These are phyloP conservation scores for Pissodes strobi DNA, from an alignment of 1,140 invertebrate species.

Conservation along the genomic window DNA sequence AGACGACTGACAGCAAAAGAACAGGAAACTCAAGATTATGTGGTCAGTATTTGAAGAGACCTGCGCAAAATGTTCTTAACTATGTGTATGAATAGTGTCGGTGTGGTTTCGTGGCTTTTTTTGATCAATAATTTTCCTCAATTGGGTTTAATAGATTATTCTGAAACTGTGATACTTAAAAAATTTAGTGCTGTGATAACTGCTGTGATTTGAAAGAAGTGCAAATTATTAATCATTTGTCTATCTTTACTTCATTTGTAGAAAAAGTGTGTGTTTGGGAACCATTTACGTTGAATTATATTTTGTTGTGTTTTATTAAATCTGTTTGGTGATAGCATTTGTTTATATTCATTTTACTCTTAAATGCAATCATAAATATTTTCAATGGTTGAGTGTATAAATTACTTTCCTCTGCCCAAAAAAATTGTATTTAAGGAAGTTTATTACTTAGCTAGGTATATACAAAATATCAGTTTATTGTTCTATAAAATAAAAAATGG, in stretches of 20 bases:
- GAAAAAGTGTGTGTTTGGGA: background rate
- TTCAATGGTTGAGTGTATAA: background rate
- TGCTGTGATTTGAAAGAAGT: background rate
- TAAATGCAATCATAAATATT: too few species aligned
- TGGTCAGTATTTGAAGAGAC: slow-evolving; percentile 68
- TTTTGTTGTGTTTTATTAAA: too few species aligned
- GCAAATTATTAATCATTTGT: background rate
- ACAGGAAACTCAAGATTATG: slow-evolving; percentile 94
- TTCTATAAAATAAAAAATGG: background rate
- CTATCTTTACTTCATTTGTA: background rate
- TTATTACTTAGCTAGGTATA: background rate
- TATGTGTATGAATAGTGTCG: slow-evolving; percentile 27
- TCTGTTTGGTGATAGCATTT: too few species aligned
- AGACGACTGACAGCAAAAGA: slow-evolving; percentile 91
- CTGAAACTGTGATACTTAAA: background rate
- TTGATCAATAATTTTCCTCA: too few species aligned
- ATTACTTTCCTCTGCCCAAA: background rate
- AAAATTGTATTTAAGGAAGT: background rate
- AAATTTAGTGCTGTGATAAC: slow-evolving; percentile 2
- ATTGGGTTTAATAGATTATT: slow-evolving; percentile 5
- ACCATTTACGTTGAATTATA: background rate
- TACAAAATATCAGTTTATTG: background rate
- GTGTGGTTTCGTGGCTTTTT: slow-evolving; percentile 11
- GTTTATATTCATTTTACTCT: too few species aligned
- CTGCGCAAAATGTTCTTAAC: slow-evolving; percentile 41